Evolutionary conservation across 1,140 invertebrate species (phyloP).

Genomic region (Bombus breviceps): DNA sequence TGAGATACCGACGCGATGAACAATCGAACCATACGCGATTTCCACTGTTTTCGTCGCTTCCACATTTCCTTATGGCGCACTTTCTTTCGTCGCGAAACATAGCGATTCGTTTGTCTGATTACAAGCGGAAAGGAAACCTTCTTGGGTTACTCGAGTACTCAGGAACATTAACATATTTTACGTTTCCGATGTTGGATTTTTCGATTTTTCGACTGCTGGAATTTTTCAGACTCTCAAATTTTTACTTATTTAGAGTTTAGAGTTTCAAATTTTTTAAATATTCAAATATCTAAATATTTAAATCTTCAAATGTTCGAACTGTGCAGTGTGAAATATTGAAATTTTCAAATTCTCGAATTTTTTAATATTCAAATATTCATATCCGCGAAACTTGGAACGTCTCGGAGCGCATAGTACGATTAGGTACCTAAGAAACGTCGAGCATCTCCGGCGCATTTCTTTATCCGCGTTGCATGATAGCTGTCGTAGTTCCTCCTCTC

Average conservation of each 20-base stretch:
- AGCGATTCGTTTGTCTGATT: background rate
- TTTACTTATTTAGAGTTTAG: too few relatives aligned
- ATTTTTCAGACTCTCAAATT: background rate
- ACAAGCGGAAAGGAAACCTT: background rate
- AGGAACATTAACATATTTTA: too few relatives aligned
- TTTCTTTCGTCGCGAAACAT: constrained; percentile 8
- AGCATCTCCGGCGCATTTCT: constrained; percentile 4
- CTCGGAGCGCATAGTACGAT: background rate
- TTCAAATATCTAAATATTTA: background rate
- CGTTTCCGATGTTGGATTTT: too few relatives aligned
- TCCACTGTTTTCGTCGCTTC: constrained; percentile 29
- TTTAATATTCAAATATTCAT: background rate
- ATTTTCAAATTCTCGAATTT: background rate
- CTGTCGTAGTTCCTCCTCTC: constrained; percentile 7
- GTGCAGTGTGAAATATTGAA: background rate
- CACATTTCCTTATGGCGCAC: background rate
- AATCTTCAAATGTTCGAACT: background rate
- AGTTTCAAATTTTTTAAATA: background rate
- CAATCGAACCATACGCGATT: constrained; percentile 39
- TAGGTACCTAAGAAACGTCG: background rate
- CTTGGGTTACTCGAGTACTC: background rate
- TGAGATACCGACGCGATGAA: background rate
- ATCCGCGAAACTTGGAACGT: background rate
- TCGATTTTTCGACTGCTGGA: background rate
- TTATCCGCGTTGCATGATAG: background rate